These are phyloP conservation scores for Salvelinus namaycush DNA, from an alignment of 2,113 vertebrate species.

Conservation along the genomic window DNA sequence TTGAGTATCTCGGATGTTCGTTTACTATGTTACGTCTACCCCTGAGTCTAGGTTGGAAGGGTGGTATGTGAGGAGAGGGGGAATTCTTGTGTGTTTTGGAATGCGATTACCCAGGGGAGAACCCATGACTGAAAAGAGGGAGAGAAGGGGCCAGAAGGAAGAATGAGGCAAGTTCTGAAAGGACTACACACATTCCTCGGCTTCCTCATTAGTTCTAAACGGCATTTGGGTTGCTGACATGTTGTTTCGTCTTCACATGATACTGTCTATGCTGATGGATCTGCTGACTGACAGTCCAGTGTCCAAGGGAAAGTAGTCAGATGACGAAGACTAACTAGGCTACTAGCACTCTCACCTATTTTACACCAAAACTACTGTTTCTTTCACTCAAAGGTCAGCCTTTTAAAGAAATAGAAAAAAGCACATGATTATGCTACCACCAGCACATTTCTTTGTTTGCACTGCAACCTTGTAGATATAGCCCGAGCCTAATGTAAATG, in stretches of 20 bases:
- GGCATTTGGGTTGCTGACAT: slow-evolving; percentile 55
- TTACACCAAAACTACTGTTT: not conserved
- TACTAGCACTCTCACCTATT: not conserved
- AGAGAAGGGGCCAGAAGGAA: slow-evolving; percentile 36
- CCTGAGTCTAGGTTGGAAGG: not conserved
- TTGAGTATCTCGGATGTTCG: no score
- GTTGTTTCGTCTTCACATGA: slow-evolving; percentile 54
- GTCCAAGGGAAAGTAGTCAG: not conserved
- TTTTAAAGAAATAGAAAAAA: not conserved
- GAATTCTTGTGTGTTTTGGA: slow-evolving; percentile 68
- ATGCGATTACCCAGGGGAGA: slow-evolving; percentile 66
- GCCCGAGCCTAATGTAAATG: no score
- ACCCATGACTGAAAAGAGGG: slow-evolving; percentile 62
- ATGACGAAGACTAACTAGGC: not conserved
- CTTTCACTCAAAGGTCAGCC: not conserved
- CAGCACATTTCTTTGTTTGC: not conserved
- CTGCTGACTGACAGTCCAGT: not conserved
- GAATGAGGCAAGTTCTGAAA: slow-evolving; percentile 49
- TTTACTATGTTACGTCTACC: no score
- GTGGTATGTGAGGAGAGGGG: slow-evolving; percentile 43
- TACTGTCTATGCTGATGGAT: not conserved
- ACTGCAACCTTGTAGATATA: not conserved
- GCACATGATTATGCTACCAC: no score
- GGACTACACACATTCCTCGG: slow-evolving; percentile 52
- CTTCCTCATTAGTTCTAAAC: slow-evolving; percentile 59